These are phyloP conservation scores for Falcaria lacertinaria DNA, from an alignment of 2,888 invertebrate species.

Conservation along the genomic window DNA sequence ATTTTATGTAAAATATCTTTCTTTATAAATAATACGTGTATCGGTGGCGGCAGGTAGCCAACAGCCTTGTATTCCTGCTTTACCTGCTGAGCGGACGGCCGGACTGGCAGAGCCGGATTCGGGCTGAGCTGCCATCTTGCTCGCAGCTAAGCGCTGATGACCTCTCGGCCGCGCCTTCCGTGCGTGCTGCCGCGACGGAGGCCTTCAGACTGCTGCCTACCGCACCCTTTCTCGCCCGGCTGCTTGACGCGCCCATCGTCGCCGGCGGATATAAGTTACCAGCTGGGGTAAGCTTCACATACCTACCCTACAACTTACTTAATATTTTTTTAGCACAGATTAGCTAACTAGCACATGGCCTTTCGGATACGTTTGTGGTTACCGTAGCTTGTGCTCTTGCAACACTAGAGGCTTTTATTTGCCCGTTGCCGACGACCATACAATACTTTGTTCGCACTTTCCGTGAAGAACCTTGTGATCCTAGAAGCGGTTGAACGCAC, in stretches of 20 bases:
- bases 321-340: background rate
- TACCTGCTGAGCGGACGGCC: conserved; percentile 85
- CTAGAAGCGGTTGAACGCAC: too few species aligned
- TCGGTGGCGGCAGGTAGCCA: conserved; percentile 83
- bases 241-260: conserved; percentile 85
- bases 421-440: too few species aligned
- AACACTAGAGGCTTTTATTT: too few species aligned
- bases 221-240: conserved; percentile 88
- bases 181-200: conserved; percentile 89
- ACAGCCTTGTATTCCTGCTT: conserved; percentile 88
- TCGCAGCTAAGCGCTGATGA: conserved; percentile 79
- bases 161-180: conserved; percentile 83
- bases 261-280: conserved; percentile 85
- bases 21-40: background rate
- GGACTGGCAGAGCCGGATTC: conserved; percentile 82
- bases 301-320: background rate
- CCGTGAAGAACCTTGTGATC: too few species aligned
- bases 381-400: too few species aligned
- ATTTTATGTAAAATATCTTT: too few species aligned
- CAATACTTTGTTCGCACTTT: too few species aligned
- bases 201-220: conserved; percentile 87
- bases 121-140: conserved; percentile 81
- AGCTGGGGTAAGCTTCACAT: conserved; percentile 81
- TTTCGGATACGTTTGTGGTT: too few species aligned
- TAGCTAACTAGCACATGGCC: too few species aligned